Evolutionary conservation across 2,888 invertebrate genomes (phyloP).

Genomic region (Busseola fusca): DNA sequence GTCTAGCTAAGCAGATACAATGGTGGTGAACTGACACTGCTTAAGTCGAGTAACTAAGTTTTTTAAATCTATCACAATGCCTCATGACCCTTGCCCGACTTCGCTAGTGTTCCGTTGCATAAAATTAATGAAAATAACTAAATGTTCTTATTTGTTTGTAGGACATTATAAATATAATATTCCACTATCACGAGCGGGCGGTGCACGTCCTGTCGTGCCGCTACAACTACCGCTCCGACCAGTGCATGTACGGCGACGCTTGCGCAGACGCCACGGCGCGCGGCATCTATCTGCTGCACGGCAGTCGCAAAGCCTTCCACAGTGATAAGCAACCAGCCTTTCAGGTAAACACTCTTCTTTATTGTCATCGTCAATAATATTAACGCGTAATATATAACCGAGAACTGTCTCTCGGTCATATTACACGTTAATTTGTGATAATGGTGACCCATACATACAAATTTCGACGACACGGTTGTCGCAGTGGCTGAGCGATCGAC

Average conservation of each 20-base stretch:
- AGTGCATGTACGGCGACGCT: constrained; percentile 98
- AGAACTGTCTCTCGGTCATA: background rate
- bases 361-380: background rate
- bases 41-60: background rate
- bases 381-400: no score
- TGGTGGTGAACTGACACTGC: background rate
- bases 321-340: constrained; percentile 96
- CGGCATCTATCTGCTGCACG: constrained; percentile 96
- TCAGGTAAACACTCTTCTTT: constrained; percentile 76
- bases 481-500: no score
- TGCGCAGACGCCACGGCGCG: constrained; percentile 92
- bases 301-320: constrained; percentile 96
- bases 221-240: constrained; percentile 98
- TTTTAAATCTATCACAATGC: background rate
- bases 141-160: constrained; percentile 77
- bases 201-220: constrained; percentile 94
- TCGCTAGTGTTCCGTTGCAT: background rate
- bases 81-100: no score
- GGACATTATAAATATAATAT: constrained; percentile 97
- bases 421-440: background rate
- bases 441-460: background rate
- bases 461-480: no score
- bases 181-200: constrained; percentile 94
- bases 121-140: background rate
- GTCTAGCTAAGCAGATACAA: background rate